Percentiles rank a stretch among this genome's conserved stretches.
Conservation (phyloP, 2,888 invertebrate species). For the Meteorus colon region DNA sequence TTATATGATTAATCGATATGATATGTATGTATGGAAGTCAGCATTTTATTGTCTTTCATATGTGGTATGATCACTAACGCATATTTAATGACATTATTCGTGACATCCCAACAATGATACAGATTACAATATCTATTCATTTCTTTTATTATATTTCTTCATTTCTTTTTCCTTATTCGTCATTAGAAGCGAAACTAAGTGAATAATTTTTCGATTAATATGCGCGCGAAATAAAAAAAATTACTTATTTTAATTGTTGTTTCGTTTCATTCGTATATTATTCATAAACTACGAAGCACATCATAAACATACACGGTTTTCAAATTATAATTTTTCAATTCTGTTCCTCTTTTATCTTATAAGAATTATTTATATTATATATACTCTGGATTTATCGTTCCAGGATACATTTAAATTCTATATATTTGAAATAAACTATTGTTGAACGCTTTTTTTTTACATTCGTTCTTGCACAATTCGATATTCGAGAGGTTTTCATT, state of each 20-base stretch:
- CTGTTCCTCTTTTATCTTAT: not conserved
- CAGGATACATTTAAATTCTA: not conserved
- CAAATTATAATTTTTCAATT: not conserved
- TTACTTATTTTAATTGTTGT: not conserved
- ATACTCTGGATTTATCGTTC: not conserved
- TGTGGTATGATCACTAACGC: not conserved
- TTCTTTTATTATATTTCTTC: not conserved
- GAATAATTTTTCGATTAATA: constrained; percentile 28
- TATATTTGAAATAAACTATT: constrained; percentile 10
- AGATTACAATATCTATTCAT: constrained; percentile 3
- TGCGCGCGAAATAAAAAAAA: not conserved
- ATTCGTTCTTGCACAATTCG: constrained; percentile 42
- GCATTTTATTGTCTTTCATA: constrained; percentile 8
- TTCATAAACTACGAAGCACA: not conserved
- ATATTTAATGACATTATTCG: not conserved
- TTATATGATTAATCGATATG: constrained; percentile 10
- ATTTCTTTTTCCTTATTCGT: not conserved
- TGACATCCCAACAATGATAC: not conserved
- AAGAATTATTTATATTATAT: constrained; percentile 7
- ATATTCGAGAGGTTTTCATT: constrained; percentile 47
- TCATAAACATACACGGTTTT: not conserved
- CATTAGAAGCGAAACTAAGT: constrained; percentile 7
- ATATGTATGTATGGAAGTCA: not conserved
- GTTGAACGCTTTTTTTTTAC: constrained; percentile 26
- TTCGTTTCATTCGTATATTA: not conserved